phyloP scores from a whole-genome alignment of 2,888 invertebrate genomes.

The Xestia sexstrigata region DNA sequence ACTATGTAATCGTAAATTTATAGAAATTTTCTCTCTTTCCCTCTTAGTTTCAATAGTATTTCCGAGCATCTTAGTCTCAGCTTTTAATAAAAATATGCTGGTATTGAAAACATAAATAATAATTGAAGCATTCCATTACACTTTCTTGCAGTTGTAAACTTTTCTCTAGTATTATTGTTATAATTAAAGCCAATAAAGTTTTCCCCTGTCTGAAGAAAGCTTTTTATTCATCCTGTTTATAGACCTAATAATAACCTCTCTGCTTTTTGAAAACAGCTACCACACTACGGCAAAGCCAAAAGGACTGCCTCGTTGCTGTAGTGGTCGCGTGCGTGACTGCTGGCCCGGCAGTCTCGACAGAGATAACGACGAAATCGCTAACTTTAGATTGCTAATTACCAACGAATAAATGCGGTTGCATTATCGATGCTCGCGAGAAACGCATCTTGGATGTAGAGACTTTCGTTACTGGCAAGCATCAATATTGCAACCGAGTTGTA shows the following conservation, averaged over 20 bases:
- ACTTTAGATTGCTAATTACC: too few species aligned
- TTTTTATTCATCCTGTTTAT: slow-evolving; percentile 26
- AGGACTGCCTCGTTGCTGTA: background rate
- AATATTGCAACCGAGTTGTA: too few species aligned
- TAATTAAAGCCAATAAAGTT: slow-evolving; percentile 62
- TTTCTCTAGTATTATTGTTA: slow-evolving; percentile 50
- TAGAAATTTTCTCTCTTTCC: slow-evolving; percentile 12
- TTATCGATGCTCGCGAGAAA: too few species aligned
- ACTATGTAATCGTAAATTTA: slow-evolving; percentile 37
- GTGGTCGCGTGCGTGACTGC: too few species aligned
- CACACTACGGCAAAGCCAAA: background rate
- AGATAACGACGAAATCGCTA: too few species aligned
- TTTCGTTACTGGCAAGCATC: too few species aligned
- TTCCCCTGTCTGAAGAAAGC: slow-evolving; percentile 52
- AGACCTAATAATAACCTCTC: background rate
- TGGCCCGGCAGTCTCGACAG: too few species aligned
- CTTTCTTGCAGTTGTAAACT: slow-evolving; percentile 39
- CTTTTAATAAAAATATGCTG: slow-evolving; percentile 27
- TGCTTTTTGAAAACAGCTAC: background rate
- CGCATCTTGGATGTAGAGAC: too few species aligned
- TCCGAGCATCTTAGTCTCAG: slow-evolving; percentile 34
- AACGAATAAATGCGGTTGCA: too few species aligned
- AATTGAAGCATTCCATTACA: slow-evolving; percentile 64
- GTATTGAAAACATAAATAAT: slow-evolving; percentile 31
- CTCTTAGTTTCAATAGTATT: slow-evolving; percentile 29